These are phyloP conservation scores for Hololepta plana DNA, from an alignment of 2,888 invertebrate genomes.

Conservation along the genomic window DNA sequence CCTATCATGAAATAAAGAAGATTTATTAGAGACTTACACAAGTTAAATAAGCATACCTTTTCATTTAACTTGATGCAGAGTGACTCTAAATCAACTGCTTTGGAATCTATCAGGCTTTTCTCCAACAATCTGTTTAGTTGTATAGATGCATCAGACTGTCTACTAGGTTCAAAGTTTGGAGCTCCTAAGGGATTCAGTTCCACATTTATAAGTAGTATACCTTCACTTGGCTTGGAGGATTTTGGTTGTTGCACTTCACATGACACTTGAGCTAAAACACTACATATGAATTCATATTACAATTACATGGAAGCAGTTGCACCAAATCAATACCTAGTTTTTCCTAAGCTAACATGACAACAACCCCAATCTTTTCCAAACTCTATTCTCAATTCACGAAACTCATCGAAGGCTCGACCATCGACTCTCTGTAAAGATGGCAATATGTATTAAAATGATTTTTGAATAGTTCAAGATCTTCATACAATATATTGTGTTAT, in stretches of 20 bases:
- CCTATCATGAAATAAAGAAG: conserved; percentile 29
- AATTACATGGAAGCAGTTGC: conserved; percentile 3
- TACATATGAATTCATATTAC: conserved; percentile 18
- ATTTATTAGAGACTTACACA: not conserved
- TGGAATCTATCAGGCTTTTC: conserved; percentile 77
- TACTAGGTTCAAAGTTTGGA: conserved; percentile 62
- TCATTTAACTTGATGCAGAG: conserved; percentile 87
- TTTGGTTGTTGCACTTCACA: conserved; percentile 78
- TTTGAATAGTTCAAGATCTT: not conserved
- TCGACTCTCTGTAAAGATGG: conserved; percentile 58
- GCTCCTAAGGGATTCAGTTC: conserved; percentile 78
- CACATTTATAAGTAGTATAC: conserved; percentile 67
- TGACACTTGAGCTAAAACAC: conserved; percentile 73
- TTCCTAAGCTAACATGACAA: conserved; percentile 58
- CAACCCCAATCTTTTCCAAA: conserved; percentile 76
- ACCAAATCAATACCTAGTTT: conserved; percentile 58
- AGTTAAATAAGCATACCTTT: conserved; percentile 37
- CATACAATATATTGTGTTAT: conserved; percentile 46
- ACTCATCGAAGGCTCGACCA: conserved; percentile 57
- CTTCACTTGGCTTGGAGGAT: conserved; percentile 74
- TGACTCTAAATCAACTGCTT: conserved; percentile 83
- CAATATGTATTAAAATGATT: conserved; percentile 1
- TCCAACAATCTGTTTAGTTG: conserved; percentile 68
- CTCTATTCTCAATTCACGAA: conserved; percentile 47
- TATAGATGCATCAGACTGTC: conserved; percentile 53